Base-by-base conservation (phyloP, 2,888 invertebrate species). In the Ochropacha duplaris region DNA sequence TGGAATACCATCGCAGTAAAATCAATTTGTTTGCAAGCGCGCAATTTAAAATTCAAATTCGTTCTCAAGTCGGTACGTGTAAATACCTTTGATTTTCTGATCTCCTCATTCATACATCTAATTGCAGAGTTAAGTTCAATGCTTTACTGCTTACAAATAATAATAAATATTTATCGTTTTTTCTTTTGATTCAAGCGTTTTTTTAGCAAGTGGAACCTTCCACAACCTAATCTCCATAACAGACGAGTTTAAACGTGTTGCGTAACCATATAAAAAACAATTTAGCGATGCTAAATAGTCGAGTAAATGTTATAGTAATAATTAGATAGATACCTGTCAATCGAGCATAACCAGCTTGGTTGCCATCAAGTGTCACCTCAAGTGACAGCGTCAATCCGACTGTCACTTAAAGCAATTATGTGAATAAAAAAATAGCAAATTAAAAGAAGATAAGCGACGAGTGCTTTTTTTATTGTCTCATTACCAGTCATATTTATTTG, bases 31-130 rank as follows among this genome's bases (percentile, higher is more conserved):
- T 68, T 62, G 61, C 66, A 71, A 62, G 60, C 58, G 56, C 60
- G 57, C 36, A 54, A 67, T 75, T 74, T 70, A 62, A 71, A 76
- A 75, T 72, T 71, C 60, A 74, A 75, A 76, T 31, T 74, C 60
- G 36, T 52, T 31, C 52, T 28, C 31, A 44, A 66, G 64, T 71
- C 28, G 54, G 55, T 50, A 55, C 63, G 58, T 66, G 68, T 61
- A 61, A 68, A 67, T 65, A 49, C 22, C 54, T 58, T 54, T 36
- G 49, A 52, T 51, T 55, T 31, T 58, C 34, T 55, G 57, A 59
- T 56, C 49, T 16, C 61, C 50, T 61, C 44, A 54, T 49, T 24
- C 55, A 28, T 59, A 55, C 44, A 54, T 58, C 49, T 54, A 55
- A 54, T 50, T 59, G 26, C 36, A 56, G 50, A 50, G 36, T 28